Percentiles rank a stretch among this genome's conserved stretches.
Conservation (phyloP, 1,140 invertebrate genomes). For the Pomacea maculata region DNA sequence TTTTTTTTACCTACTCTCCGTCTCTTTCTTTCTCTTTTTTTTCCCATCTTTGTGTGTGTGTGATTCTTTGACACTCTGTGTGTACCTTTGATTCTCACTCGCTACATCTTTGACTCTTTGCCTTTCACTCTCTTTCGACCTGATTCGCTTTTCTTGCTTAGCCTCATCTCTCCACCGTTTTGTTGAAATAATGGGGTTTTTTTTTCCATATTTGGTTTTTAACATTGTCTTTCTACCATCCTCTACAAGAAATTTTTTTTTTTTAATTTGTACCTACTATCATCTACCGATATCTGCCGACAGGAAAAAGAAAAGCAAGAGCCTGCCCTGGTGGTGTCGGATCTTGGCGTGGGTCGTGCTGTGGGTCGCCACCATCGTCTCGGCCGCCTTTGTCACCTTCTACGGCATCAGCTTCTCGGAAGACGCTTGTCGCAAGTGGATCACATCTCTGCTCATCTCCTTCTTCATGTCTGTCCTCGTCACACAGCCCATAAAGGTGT, state of each 20-base stretch:
- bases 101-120: background rate
- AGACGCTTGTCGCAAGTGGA: constrained; percentile 70
- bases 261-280: background rate
- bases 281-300: background rate
- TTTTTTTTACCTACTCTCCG: too few species aligned
- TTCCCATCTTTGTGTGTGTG: too few species aligned
- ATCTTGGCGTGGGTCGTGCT: constrained; percentile 69
- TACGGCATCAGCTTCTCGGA: constrained; percentile 71
- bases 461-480: constrained; percentile 70
- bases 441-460: constrained; percentile 69
- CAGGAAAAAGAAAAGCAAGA: constrained; percentile 55
- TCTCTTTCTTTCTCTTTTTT: too few species aligned
- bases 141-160: background rate
- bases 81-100: too few species aligned
- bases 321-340: constrained; percentile 68
- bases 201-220: too few species aligned
- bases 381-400: constrained; percentile 69
- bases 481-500: constrained; percentile 71
- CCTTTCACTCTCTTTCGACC: background rate
- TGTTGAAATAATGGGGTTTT: too few species aligned
- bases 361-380: constrained; percentile 62
- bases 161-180: too few species aligned
- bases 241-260: too few species aligned
- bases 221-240: too few species aligned
- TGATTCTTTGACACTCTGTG: too few species aligned